Base-by-base conservation (phyloP, 2,113 vertebrate species). In the Cheilinus undulatus region DNA sequence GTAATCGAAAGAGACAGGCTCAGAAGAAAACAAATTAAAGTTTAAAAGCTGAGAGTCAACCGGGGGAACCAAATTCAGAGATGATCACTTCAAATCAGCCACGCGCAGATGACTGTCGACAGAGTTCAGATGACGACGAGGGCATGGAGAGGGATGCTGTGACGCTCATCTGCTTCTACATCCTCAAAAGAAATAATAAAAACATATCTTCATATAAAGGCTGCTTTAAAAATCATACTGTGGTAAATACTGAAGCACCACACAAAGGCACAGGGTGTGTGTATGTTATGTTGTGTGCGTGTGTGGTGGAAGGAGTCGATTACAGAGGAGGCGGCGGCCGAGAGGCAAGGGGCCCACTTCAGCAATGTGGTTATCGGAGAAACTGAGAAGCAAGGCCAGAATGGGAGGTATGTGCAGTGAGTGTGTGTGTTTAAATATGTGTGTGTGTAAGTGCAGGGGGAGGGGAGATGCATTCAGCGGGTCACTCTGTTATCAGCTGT, bases 21-120 rank as follows among this genome's bases (percentile, higher is more conserved):
- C 54, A 43, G 77, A 85, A 84, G 76, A 89, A 93, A 92, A 90
- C 88, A 91, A 88, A 92, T 94, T 89, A 91, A 92, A 91, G 78
- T 91, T 93, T 93, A 73, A 92, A 92, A 88, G 76, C 69, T 74
- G 46, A 27, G 53, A 81, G 81, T 85, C 66, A 45, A 61, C 53
- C 17, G 20, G 53, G 57, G 17, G 57, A 78, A 71, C 59, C 73
- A 73, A 60, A 19, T 59, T 76, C 78, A 52, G 48, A 73, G 81
- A 63, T 26, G 65, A 79, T 69, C 36, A 65, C 52, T 72, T 85
- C n/a, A 68, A 53, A 78, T 80, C 66, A 63, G 32, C 24, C 38
- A 27, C 7, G 15, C 24, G 19, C 46, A 52, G 60, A 69, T 60
- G 56, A 60, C 48, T 69, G 67, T 22, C 54, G 79, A 69, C 56